Evolutionary conservation across 2,888 invertebrate genomes (phyloP), one percentile per base, ranked within the genome.

Genomic region (Erebia epiphron): DNA sequence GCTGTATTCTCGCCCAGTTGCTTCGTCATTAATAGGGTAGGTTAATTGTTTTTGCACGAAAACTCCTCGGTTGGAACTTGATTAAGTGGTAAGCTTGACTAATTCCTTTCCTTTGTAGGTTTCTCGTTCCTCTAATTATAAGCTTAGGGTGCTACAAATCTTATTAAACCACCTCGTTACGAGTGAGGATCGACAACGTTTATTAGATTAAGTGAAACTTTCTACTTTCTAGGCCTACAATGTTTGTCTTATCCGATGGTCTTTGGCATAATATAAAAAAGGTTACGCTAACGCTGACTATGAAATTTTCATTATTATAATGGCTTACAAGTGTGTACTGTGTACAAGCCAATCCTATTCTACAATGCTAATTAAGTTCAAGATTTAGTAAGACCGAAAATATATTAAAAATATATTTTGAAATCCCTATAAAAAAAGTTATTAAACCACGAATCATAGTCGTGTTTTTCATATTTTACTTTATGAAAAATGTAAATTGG

Each of bases 1-100:
- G 82, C 79, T 81, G 62, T 73, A 68, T 75, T 77, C 75, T 73
- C 75, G 61, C 76, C 70, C 76, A 81, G 83, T 84, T 85, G 82
- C 80, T 84, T 86, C 85, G 86, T 88, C 84, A 85, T 88, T 88
- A 86, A 81, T 79, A 74, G 80, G 81, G 83, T 81, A 86, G 81
- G 83, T 82, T 86, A 90, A 89, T 89, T 87, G 86, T 87, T 88
- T 87, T 87, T 85, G 80, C 77, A 77, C 80, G 77, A 75, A 81
- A 83, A 80, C 78, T 82, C 82, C 83, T 85, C 82, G 79, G 79
- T 83, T 73, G 79, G 80, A 82, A 84, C 86, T 86, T 86, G 85
- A 88, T 88, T 88, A 88, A 84, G 82, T 77, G 79, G 84, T 82
- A 84, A 88, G 80, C 83, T 79, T 77, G 79, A 74, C 74, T 74